phyloP scores from a whole-genome alignment of 2,113 vertebrate genomes.

The Pithys albifrons region DNA sequence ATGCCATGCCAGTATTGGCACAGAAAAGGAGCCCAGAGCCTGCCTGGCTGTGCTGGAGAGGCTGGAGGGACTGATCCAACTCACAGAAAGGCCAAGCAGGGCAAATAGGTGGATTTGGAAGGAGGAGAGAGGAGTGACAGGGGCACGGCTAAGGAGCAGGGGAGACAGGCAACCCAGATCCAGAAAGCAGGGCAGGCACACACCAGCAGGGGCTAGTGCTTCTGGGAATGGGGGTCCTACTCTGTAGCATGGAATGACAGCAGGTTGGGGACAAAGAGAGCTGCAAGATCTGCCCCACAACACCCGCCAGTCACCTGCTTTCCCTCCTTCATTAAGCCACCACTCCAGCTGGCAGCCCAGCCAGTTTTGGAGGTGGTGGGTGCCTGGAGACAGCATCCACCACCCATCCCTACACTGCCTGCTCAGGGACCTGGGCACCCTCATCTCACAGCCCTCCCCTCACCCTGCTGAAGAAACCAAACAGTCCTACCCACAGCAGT shows the following conservation, averaged over 20 bases:
- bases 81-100: not conserved
- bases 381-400: rapidly evolving
- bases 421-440: rapidly evolving
- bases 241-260: not conserved
- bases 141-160: not conserved
- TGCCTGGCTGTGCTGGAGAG: not conserved
- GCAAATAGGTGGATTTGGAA: not conserved
- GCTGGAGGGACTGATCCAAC: not conserved
- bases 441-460: not conserved
- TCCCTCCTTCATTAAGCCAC: rapidly evolving
- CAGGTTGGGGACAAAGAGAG: rapidly evolving
- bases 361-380: too few species aligned
- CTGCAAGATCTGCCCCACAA: not conserved
- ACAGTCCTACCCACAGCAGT: not conserved
- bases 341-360: not conserved
- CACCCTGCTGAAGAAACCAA: not conserved
- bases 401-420: rapidly evolving
- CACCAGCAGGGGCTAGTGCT: rapidly evolving
- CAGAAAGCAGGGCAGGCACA: not conserved
- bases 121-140: not conserved
- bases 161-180: not conserved
- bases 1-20: not conserved
- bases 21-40: not conserved
- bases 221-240: rapidly evolving
- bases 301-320: not conserved